Base-by-base conservation (phyloP, 2,797 vertebrate species). In the Tachyglossus aculeatus region DNA sequence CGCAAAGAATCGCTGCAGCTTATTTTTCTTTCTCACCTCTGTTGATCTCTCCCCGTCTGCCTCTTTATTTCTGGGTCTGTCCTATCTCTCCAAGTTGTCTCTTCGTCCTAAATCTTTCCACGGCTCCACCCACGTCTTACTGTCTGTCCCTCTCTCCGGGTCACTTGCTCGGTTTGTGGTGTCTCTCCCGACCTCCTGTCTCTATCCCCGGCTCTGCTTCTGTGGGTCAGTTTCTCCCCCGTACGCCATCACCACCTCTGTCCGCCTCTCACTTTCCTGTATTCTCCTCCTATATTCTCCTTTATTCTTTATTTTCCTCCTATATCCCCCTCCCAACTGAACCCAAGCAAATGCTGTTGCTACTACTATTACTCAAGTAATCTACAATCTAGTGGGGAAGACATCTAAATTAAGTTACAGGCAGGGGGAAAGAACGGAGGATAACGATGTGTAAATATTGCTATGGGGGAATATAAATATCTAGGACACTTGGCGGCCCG, bases 161-260 rank as follows among this genome's bases (percentile, higher is more conserved):
- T 22, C 14, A 9, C 27, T 6, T 0, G 4, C 19, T 16, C 38
- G n/a, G n/a, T n/a, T n/a, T 0, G 9, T 9, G 33, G 14, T 9
- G 41, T 14, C 7, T 5, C 39, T 18, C 47, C 29, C 34, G 6
- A 25, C 32, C 24, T n/a, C 58, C 31, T 39, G 34, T 11, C 39
- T 32, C 47, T 43, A 15, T 50, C 15, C 16, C 19, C 11, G n/a
- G 18, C 11, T 13, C n/a, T 7, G 31, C 13, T 12, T 52, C 52
- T 32, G 10, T n/a, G 14, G 27, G 7, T 19, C 39, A 8, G 21
- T 10, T 21, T 21, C 18, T 21, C 11, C 18, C 5, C 9, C 0
- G 39, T 29, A 22, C 13, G 24, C 12, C 2, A 8, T 27, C 13
- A 18, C 36, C 3, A 21, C 43, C 14, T 38, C 21, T 4, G 9